Conservation (phyloP, 2,113 vertebrate species). For the Sapajus apella region DNA sequence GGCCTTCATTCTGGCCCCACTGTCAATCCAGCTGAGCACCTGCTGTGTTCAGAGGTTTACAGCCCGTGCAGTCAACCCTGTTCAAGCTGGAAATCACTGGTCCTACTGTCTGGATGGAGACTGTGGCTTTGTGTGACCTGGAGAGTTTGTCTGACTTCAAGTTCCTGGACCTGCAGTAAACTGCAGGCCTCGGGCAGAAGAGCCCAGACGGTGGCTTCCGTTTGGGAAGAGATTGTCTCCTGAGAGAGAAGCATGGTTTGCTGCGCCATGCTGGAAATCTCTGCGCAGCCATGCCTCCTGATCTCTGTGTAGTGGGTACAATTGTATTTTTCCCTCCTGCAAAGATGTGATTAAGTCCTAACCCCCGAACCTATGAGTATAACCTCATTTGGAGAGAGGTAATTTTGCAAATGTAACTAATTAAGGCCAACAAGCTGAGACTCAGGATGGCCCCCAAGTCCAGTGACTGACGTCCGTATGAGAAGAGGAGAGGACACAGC, state of each 20-base stretch:
- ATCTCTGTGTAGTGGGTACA: not conserved
- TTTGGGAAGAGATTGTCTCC: not conserved
- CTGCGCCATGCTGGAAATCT: fast-evolving
- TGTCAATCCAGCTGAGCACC: too few species aligned
- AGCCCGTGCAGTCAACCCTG: fast-evolving
- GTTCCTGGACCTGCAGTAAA: not conserved
- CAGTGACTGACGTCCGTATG: too few species aligned
- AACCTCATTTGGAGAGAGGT: too few species aligned
- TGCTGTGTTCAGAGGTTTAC: too few species aligned
- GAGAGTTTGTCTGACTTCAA: not conserved
- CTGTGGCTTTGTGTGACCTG: not conserved
- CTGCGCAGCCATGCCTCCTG: not conserved
- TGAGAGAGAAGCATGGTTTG: not conserved
- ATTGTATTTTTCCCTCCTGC: fast-evolving
- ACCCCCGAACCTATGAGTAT: not conserved
- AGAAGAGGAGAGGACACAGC: too few species aligned
- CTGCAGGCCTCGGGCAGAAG: not conserved
- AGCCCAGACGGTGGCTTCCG: fast-evolving
- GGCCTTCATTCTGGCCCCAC: fast-evolving
- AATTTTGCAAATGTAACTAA: not conserved
- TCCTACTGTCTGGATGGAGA: not conserved
- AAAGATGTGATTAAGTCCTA: not conserved
- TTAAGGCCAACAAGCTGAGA: not conserved
- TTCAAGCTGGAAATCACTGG: fast-evolving
- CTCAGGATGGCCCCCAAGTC: not conserved